Evolutionary conservation across 2,797 vertebrate genomes (phyloP), one percentile per base, ranked within the genome.

Genomic region (Chiroxiphia lanceolata): DNA sequence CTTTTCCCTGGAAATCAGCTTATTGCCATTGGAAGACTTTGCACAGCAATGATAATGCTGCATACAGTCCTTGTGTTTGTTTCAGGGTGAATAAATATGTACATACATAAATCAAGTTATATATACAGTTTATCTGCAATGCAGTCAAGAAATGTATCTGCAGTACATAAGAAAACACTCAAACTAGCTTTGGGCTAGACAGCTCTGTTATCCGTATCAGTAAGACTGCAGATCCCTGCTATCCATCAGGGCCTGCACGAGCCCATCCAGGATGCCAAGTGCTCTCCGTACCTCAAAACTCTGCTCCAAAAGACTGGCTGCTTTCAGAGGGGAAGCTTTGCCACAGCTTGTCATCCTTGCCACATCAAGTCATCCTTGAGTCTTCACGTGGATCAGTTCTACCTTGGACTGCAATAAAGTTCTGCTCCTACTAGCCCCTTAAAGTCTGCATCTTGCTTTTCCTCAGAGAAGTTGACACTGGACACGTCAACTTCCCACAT

Each of bases 61-160:
- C 47, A 50, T 19, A 53, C 29, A 57, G 15, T 9, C 26, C 83
- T 76, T 36, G 9, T 75, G 27, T 65, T 83, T 42, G 8, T 79
- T 91, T 80, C 75, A 89, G 83, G 34, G 22, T 69, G 44, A 92
- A 61, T 91, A 91, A 92, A 87, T 48, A 60, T 16, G 36, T 83
- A 53, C 26, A 25, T 85, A 65, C 18, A 79, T 84, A 93, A 89
- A 84, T 78, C 70, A 79, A 92, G 63, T 85, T 92, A 72, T 10
- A 79, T 10, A 83, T 33, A 78, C 56, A 77, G 64, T 74, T 89
- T 77, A 87, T 65, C 93, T 94, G 93, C 96, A 96, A 69, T 86
- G 93, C 94, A 95, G 90, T 79, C 69, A 65, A 89, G 68, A 79
- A 67, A 23, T 45, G 20, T 64, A 42, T 59, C 89, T 93, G 83